Evolutionary conservation across 2,113 vertebrate species (phyloP), one percentile per base, ranked within the genome.

Genomic region (Chascanopsetta lugubris): DNA sequence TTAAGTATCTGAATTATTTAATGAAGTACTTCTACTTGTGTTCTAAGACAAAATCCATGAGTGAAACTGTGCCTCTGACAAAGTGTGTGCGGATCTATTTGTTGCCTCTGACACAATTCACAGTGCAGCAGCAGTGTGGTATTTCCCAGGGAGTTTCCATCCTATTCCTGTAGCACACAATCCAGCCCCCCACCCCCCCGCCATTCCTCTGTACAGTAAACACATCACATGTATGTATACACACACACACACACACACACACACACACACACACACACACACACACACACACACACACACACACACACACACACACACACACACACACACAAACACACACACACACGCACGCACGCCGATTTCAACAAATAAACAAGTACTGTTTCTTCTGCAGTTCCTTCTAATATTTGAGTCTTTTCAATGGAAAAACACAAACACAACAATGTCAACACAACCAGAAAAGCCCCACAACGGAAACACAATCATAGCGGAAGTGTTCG

Each of bases 111-210:
- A 61, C 32, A 56, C 49, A 34, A 65, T 73, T 47, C 48, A 54
- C 54, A 48, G 27, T 24, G 30, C 3, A n/a, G n/a, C n/a, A n/a
- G 6, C 20, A 50, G 51, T 2, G 17, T 71, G 72, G 64, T 66
- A 75, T 75, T 86, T 80, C 69, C 46, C 36, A 17, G 73, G 75
- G 80, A 82, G 78, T 84, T 84, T 85, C 78, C 78, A 53, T 75
- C 64, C 70, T 78, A 75, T 85, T 85, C 75, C 63, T 80, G 78
- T 68, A 5, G 45, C 25, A 47, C 59, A 72, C 45, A 61, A 60
- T 55, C 59, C 57, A 42, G 18, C 21, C 61, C 67, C 21, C 30
- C 38, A 17, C 38, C 4, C 2, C 29, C 29, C 29, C 29, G 5
- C 29, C 29, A 8, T 76, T 76, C 48, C 21, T 75, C 60, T 32